Base-by-base conservation (phyloP, 2,113 vertebrate genomes). In the Podiceps cristatus region DNA sequence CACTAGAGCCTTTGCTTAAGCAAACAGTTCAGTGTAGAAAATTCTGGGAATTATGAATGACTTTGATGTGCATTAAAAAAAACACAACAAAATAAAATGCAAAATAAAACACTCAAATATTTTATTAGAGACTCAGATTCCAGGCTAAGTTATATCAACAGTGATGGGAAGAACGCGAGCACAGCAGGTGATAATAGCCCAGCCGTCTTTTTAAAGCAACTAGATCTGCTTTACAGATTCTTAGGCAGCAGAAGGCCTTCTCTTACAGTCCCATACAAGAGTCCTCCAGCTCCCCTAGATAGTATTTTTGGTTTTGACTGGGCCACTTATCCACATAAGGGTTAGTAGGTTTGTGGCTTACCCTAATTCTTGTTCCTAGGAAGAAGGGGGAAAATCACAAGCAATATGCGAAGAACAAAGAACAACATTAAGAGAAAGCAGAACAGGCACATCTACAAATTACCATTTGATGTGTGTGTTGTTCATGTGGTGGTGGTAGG, bases 141-240 rank as follows among this genome's bases (percentile, higher is more conserved):
- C 94, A 94, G 92, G 72, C 95, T 95, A 85, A 97, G 74, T 93
- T 93, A 74, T 80, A 85, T 93, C 91, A 97, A 96, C 93, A 96
- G 16, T 45, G 88, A 90, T 88, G 52, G 74, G 69, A 90, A 95
- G 86, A 97, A 69, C 0, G 0, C 0, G 10, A 72, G 33, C 88
- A 92, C 93, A 97, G 94, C 52, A 95, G 83, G 91, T 83, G 80
- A 62, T 60, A 68, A 86, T 67, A 64, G 28, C 62, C 66, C 79
- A 91, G 67, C 27, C 5, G 1, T 77, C 33, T 28, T 93, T 93
- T 74, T 59, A 89, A 90, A 94, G 23, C 53, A 95, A 77, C 42
- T 86, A 78, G 81, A 81, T 52, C 40, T 91, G 15, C 44, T 64
- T 89, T 92, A 53, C 44, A 90, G 45, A 62, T 72, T 74, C 77